Conservation (phyloP, 2,888 invertebrate species). For the Cabera pusaria region DNA sequence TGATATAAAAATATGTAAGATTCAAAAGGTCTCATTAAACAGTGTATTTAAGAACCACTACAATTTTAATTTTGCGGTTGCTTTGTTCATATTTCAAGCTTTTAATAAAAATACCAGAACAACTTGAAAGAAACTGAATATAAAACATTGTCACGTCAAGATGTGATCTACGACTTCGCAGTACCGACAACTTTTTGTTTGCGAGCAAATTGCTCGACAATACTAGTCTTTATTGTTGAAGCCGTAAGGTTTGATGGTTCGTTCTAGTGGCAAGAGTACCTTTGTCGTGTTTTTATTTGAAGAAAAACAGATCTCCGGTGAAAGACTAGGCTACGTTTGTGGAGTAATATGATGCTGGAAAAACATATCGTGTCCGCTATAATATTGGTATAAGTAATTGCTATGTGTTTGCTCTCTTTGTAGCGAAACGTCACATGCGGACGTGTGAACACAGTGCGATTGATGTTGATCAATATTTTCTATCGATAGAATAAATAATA, state of each 20-base stretch:
- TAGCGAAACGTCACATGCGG: not conserved
- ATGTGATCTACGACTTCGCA: constrained; percentile 16
- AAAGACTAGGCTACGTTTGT: constrained; percentile 44
- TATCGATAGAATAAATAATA: too few relatives aligned
- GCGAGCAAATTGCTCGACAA: not conserved
- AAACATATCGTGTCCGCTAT: constrained; percentile 35
- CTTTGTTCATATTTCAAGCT: not conserved
- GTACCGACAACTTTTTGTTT: constrained; percentile 11
- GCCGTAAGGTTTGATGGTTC: not conserved
- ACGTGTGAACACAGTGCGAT: not conserved
- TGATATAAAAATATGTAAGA: too few relatives aligned
- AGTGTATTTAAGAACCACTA: too few relatives aligned
- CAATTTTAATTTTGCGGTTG: too few relatives aligned
- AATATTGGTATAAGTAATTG: constrained; percentile 33
- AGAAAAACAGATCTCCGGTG: constrained; percentile 43
- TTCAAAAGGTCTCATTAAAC: too few relatives aligned
- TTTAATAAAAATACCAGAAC: constrained; percentile 3
- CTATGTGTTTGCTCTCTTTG: constrained; percentile 4
- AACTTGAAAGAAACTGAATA: constrained; percentile 8
- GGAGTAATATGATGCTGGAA: constrained; percentile 46
- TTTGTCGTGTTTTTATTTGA: constrained; percentile 20
- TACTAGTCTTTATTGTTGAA: constrained; percentile 1
- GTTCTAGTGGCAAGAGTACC: constrained; percentile 2
- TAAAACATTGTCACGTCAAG: constrained; percentile 8
- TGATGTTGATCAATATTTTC: too few relatives aligned